These are phyloP conservation scores for Frankliniella intonsa DNA, from an alignment of 2,888 invertebrate genomes.

Conservation along the genomic window DNA sequence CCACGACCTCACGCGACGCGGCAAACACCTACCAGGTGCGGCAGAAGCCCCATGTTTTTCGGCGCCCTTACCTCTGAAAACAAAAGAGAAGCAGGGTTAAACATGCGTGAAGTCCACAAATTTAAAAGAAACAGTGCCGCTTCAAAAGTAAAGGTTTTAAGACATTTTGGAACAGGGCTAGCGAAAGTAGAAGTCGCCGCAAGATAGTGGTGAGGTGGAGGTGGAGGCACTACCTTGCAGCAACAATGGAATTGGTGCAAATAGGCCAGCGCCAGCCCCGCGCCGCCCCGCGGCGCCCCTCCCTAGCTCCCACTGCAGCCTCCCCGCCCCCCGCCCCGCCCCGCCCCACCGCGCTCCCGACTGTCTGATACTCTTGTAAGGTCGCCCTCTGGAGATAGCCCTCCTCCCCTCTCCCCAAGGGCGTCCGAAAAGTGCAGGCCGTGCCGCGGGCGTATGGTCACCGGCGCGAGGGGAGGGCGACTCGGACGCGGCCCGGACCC, in stretches of 20 bases:
- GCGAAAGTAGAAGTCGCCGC: neutral
- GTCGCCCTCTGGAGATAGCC: neutral
- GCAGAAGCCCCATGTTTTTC: too few species aligned
- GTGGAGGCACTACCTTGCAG: neutral
- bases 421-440: neutral
- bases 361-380: neutral
- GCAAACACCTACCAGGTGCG: neutral
- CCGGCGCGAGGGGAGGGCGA: neutral
- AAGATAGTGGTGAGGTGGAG: neutral
- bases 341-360: neutral
- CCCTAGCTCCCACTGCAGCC: neutral
- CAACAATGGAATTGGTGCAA: neutral
- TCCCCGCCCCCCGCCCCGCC: neutral
- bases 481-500: neutral
- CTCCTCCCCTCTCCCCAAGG: neutral
- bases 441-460: neutral
- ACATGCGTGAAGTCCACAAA: too few species aligned
- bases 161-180: too few species aligned
- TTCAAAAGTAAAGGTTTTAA: too few species aligned
- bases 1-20: neutral
- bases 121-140: too few species aligned
- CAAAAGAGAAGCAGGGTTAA: too few species aligned
- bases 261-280: neutral
- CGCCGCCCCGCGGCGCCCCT: neutral
- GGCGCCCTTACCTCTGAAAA: too few species aligned